Conservation (phyloP, 2,888 invertebrate species). For the Ormyrus labotus region DNA sequence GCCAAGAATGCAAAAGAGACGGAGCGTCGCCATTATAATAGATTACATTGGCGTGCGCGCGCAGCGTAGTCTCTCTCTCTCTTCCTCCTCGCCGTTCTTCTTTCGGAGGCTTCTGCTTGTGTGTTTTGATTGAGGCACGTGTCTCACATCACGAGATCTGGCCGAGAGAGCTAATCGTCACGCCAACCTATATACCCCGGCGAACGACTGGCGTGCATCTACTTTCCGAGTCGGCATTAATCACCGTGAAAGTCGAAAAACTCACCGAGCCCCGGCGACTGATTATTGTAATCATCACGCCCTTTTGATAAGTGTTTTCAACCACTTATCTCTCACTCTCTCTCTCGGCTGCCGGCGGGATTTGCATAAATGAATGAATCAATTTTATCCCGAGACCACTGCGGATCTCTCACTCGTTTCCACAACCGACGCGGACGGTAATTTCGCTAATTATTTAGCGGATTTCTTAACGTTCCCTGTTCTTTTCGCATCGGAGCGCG, state of each 20-base stretch:
- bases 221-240: slow-evolving; percentile 16
- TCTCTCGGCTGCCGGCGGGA: background rate
- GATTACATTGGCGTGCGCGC: slow-evolving; percentile 69
- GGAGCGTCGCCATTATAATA: slow-evolving; percentile 69
- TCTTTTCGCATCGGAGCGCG: too few relatives aligned
- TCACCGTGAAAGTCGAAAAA: slow-evolving; percentile 30
- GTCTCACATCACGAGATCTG: slow-evolving; percentile 58
- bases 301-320: slow-evolving; percentile 32
- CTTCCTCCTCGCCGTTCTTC: too few relatives aligned
- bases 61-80: too few relatives aligned
- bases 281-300: slow-evolving; percentile 44
- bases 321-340: slow-evolving; percentile 16
- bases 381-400: slow-evolving; percentile 21
- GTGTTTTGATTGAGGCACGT: slow-evolving; percentile 58
- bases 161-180: slow-evolving; percentile 41
- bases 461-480: too few relatives aligned
- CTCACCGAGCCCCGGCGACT: background rate
- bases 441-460: too few relatives aligned
- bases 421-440: too few relatives aligned
- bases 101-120: slow-evolving; percentile 11
- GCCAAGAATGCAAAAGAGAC: slow-evolving; percentile 60
- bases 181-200: slow-evolving; percentile 26
- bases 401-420: too few relatives aligned
- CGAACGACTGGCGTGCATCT: background rate
- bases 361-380: slow-evolving; percentile 43